Evolutionary conservation across 2,113 vertebrate genomes (phyloP), one percentile per base, ranked within the genome.

Genomic region (Trochalopteron elliotii): DNA sequence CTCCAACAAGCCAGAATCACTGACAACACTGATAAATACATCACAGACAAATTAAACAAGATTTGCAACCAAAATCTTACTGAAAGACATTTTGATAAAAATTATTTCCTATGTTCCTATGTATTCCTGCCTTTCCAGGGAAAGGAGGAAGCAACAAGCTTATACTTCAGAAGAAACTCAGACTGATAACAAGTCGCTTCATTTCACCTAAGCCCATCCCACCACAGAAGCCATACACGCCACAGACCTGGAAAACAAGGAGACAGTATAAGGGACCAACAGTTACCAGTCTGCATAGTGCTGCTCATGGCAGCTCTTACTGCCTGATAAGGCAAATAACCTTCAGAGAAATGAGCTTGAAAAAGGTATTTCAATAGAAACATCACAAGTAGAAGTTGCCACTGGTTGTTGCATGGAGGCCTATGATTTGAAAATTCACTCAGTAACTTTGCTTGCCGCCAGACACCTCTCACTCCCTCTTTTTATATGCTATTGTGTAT

Each of bases 321-420:
- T n/a, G 44, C 4, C 40, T 37, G 20, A 15, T 5, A 12, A 12
- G 44, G 63, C 22, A 72, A 49, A 42, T 5, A 49, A 30, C 45
- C 39, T 28, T 7, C 22, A 19, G 12, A 74, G 40, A 72, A 64
- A 10, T 0, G 3, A 80, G 55, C 47, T 45, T 28, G 16, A 3
- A 55, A 83, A 57, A 30, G 28, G 17, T 24, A 28, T 28, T 83
- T 60, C 20, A 24, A 11, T 0, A 18, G 17, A 55, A 84, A 19
- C 4, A 6, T 7, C 15, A 17, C 33, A 33, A 35, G n/a, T 0
- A 49, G n/a, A 20, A 45, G 61, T 14, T 33, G 4, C 33, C 12
- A 2, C 1, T 30, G 3, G 13, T n/a, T 13, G 28, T n/a, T 11
- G 28, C 22, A 10, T 0, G 33, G 33, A 80, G 27, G 33, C 19